Base-by-base conservation (phyloP, 2,797 vertebrate genomes). In the Chiropotes sagulatus region DNA sequence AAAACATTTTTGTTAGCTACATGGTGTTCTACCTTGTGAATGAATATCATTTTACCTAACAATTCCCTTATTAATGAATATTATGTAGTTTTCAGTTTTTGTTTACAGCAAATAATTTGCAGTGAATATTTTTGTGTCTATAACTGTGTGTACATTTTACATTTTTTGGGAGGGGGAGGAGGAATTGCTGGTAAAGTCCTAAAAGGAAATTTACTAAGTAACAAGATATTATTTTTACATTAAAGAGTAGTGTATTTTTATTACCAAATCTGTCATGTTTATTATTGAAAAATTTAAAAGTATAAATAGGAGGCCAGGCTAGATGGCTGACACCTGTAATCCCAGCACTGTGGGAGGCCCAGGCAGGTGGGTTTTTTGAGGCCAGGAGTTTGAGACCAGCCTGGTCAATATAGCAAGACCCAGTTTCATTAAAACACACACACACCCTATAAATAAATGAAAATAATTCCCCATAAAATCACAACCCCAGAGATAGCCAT, bases 181-280 rank as follows among this genome's bases (percentile, higher is more conserved):
- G 33, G 22, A 92, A 67, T 88, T 85, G 20, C 64, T 50, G 54
- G 36, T 67, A 94, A 89, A 94, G 91, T 97, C 39, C 80, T 95
- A 89, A 78, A 96, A 95, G 33, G 72, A 52, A 90, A 96, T 93
- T 97, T 67, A 88, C 76, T 41, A 78, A 95, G 19, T 89, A 73
- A 94, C 28, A 94, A 81, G 50, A 10, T 85, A 84, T 88, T 93
- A 52, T 84, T 95, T 94, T 92, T 90, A 57, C 52, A 86, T 81
- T 96, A 78, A 92, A 94, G 70, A 92, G 17, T 48, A 86, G 52
- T 52, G 2, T 85, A 14, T 94, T 93, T 95, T 89, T 86, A 90
- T 80, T 94, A 64, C 52, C n/a, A 87, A 95, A 87, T 90, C 20
- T 83, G 2, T 92, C 61, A 41, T 96, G 14, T 93, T 95, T 64